phyloP scores from a whole-genome alignment of 2,113 vertebrate genomes.

The Catharus bicknelli region DNA sequence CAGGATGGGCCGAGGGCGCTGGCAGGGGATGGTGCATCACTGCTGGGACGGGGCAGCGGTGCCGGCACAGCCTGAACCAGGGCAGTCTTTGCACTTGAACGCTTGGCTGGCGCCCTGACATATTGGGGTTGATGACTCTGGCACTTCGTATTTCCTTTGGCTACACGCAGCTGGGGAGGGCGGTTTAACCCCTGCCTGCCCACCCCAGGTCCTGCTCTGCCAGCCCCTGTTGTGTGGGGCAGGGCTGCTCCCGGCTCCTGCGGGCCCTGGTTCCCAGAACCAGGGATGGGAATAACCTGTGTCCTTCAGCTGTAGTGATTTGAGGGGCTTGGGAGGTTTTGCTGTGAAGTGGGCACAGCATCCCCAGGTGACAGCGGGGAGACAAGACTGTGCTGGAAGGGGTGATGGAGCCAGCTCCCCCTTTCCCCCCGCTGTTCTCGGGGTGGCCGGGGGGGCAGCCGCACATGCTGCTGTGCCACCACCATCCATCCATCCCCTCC shows the following conservation, averaged over 20 bases:
- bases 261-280: neutral
- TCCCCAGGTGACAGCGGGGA: neutral
- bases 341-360: neutral
- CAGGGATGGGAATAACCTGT: neutral
- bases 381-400: neutral
- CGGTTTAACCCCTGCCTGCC: constrained; percentile 57
- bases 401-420: neutral
- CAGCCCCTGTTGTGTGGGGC: neutral
- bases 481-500: neutral
- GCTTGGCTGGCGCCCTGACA: constrained; percentile 55
- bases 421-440: neutral
- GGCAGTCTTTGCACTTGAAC: constrained; percentile 3
- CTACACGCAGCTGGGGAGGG: constrained; percentile 9
- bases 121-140: constrained; percentile 62
- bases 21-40: neutral
- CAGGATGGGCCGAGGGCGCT: neutral
- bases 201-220: neutral
- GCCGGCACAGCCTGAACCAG: neutral
- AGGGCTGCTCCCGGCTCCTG: neutral
- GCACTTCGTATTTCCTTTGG: constrained; percentile 49
- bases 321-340: neutral
- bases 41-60: neutral
- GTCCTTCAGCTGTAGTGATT: rapidly evolving
- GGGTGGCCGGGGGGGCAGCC: neutral
- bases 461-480: neutral